Evolutionary conservation across 2,797 vertebrate genomes (phyloP).

Genomic region (Pseudotriccus pelzelni): DNA sequence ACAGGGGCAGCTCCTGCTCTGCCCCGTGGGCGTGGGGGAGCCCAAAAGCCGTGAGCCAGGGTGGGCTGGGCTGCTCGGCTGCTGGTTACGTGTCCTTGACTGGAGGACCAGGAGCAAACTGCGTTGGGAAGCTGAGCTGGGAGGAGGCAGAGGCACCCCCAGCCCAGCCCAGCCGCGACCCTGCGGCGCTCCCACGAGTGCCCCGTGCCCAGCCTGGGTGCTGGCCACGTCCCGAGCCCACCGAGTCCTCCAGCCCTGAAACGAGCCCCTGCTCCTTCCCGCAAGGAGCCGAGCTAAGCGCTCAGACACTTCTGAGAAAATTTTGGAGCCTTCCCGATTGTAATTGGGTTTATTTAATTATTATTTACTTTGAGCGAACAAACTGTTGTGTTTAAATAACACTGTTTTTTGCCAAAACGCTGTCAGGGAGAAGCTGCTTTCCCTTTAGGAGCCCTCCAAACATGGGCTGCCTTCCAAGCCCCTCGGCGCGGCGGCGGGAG

Average conservation of each 20-base stretch:
- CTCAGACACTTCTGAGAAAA: not conserved
- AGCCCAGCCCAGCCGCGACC: not conserved
- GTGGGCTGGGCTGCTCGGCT: fast-evolving
- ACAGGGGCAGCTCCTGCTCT: not conserved
- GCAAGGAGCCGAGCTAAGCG: fast-evolving
- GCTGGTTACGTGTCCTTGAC: fast-evolving
- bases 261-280: fast-evolving
- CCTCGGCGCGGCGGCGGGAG: fast-evolving
- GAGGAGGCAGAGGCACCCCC: not conserved
- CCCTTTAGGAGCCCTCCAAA: slow-evolving; percentile 15
- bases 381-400: slow-evolving; percentile 31
- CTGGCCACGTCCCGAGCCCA: not conserved
- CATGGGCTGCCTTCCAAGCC: slow-evolving; percentile 23
- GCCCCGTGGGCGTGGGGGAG: fast-evolving
- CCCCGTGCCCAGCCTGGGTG: not conserved
- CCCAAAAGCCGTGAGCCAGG: not conserved
- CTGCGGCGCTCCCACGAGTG: fast-evolving
- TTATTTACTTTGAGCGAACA: slow-evolving; percentile 22
- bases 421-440: slow-evolving; percentile 41
- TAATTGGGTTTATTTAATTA: slow-evolving; percentile 26
- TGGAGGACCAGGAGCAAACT: not conserved
- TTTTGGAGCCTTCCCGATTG: not conserved
- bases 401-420: not conserved
- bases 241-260: not conserved
- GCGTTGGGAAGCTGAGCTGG: fast-evolving